Base-by-base conservation (phyloP, 1,140 invertebrate species). In the Trichonephila inaurata region DNA sequence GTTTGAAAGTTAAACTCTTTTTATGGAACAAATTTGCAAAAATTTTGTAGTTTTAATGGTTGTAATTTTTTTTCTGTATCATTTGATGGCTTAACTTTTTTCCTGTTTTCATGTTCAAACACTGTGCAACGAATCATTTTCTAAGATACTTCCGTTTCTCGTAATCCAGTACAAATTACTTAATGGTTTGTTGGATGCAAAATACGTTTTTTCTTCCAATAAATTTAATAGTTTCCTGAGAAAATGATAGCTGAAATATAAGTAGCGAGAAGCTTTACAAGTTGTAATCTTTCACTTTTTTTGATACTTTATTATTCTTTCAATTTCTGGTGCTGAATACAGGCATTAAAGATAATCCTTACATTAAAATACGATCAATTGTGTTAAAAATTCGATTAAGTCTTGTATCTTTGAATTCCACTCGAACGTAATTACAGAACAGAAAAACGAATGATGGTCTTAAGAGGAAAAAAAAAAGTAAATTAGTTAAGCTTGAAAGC, bases 301-400 rank as follows among this genome's bases (percentile, higher is more conserved):
- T 64, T 64, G 62, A 77, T 77, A 24, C 72, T 40, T 24, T 77
- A 77, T 77, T 28, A 77, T 28, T 7, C 19, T 28, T 77, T 77
- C 72, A 77, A 77, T 77, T 77, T 77, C 16, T 77, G 8, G n/a
- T 28, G 16, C 72, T 28, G 72, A 77, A n/a, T 28, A 28, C 8
- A 21, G 24, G n/a, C 33, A n/a, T n/a, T 77, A 7, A 77, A 40
- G 72, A 40, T 77, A 77, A 77, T 77, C 72, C 72, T 24, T 40
- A 77, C 72, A 77, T 77, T 77, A 77, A 64, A 40, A 40, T 77
- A n/a, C 72, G 28, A 77, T 77, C 72, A 77, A 28, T 24, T n/a
- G 72, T 16, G 21, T 19, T 16, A 77, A 77, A 77, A 77, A 16
- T 77, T 40, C 33, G 33, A 40, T 77, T 77, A 21, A 72, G 28